Base-by-base conservation (phyloP, 2,888 invertebrate species). In the Euzophera pinguis region DNA sequence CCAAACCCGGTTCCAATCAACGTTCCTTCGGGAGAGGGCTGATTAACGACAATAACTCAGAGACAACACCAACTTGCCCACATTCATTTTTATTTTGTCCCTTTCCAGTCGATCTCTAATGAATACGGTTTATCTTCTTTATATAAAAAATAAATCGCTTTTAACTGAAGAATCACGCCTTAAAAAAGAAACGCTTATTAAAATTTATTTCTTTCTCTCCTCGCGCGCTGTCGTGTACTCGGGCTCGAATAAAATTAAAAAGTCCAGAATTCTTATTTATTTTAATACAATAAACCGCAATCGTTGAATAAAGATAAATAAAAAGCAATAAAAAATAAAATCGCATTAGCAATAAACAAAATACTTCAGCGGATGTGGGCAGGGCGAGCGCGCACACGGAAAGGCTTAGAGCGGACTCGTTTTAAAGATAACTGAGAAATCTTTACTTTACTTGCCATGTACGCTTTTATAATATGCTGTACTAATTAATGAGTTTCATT, bases 201-300 rank as follows among this genome's bases (percentile, higher is more conserved):
- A 89, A 89, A 90, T 90, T 90, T 90, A 90, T 90, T 89, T 89
- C 89, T 87, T 84, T 88, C 87, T 87, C 86, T 84, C 75, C 75
- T 78, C 85, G 82, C 82, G 83, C 82, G 74, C 82, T 83, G 90
- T 88, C 88, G 84, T 89, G 90, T 89, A 88, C 87, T 81, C 78
- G 75, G 86, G 69, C 78, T 78, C 80, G 81, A 89, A 90, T 86
- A 90, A 90, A 90, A 90, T 90, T 89, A 89, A 90, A 90, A 89
- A 89, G 87, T 88, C 87, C 81, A 86, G 87, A 88, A 89, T 88
- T 90, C 89, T 89, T 90, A 88, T 90, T 90, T 90, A 90, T 90
- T 89, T 90, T 90, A 89, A 90, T 90, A 90, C 89, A 90, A 90
- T 90, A 90, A 89, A 90, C 89, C 85, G 89, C 90, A 89, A 90